These are phyloP conservation scores for Ridgeia piscesae DNA, from an alignment of 1,140 invertebrate genomes.

Conservation along the genomic window DNA sequence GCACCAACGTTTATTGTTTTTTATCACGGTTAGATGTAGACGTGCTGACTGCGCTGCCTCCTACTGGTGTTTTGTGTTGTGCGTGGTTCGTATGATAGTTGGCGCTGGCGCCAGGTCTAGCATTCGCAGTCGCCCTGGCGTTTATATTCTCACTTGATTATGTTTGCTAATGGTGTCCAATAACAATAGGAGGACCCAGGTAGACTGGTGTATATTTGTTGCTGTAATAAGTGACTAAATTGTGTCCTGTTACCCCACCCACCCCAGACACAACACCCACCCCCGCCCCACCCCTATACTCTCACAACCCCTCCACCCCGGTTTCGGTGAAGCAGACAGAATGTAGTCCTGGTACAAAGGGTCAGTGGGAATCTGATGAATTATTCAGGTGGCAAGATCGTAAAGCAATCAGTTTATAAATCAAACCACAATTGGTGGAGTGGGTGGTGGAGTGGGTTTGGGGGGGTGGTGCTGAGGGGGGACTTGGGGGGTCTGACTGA, in stretches of 20 bases:
- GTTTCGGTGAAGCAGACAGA: neutral
- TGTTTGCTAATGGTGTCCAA: too few relatives aligned
- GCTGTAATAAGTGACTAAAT: neutral
- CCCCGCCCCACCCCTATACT: too few relatives aligned
- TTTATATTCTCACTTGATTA: too few relatives aligned
- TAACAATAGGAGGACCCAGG: neutral
- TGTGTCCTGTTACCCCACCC: neutral
- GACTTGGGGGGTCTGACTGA: too few relatives aligned
- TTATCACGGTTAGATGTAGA: too few relatives aligned
- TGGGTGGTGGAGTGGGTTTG: neutral
- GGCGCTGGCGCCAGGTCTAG: too few relatives aligned
- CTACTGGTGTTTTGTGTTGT: too few relatives aligned
- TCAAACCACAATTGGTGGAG: neutral
- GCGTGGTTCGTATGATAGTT: too few relatives aligned
- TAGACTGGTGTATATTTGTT: neutral
- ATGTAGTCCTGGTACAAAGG: neutral
- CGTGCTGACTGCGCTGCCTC: too few relatives aligned
- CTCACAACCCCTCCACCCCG: too few relatives aligned
- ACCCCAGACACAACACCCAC: neutral
- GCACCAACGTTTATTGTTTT: too few relatives aligned
- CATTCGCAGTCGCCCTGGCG: too few relatives aligned
- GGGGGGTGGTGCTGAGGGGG: neutral
- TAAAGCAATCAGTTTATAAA: conserved; percentile 6
- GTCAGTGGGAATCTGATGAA: neutral
- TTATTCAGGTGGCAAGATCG: neutral